phyloP scores from a whole-genome alignment of 1,140 invertebrate genomes.

The Telenomus remus region DNA sequence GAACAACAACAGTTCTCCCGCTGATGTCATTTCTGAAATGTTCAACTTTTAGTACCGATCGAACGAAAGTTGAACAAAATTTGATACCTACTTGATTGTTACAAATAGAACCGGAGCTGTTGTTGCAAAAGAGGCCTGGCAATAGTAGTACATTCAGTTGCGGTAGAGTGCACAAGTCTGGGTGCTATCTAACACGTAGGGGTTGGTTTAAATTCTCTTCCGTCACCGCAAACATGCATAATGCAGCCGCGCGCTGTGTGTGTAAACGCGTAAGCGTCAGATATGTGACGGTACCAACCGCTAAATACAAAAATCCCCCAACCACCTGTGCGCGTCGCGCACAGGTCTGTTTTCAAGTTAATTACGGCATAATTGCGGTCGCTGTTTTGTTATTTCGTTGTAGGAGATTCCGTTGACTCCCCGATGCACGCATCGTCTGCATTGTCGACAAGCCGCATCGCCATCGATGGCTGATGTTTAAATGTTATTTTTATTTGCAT shows the following conservation, averaged over 20 bases:
- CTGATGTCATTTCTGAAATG: too few relatives aligned
- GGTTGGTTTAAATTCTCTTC: conserved; percentile 75
- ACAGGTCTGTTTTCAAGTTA: conserved; percentile 69
- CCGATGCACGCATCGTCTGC: too few relatives aligned
- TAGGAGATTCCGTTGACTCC: conserved; percentile 9
- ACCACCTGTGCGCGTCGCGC: conserved; percentile 72
- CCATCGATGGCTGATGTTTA: too few relatives aligned
- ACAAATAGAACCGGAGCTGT: too few relatives aligned
- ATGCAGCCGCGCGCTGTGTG: conserved; percentile 71
- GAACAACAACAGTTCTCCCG: too few relatives aligned
- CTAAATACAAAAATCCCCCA: conserved; percentile 76
- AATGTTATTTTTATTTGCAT: too few relatives aligned
- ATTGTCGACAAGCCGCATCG: too few relatives aligned
- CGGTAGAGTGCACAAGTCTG: conserved; percentile 49
- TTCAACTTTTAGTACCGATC: too few relatives aligned
- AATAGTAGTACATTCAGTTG: conserved; percentile 49
- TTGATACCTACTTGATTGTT: too few relatives aligned
- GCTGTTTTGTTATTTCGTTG: conserved; percentile 71
- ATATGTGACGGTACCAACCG: conserved; percentile 67
- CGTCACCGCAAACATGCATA: conserved; percentile 75
- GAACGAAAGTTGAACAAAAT: too few relatives aligned
- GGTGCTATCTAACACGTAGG: conserved; percentile 53
- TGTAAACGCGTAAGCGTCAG: conserved; percentile 73
- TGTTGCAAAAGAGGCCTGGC: conserved; percentile 40
- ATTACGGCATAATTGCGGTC: conserved; percentile 76